These are phyloP conservation scores for Agrilus cyanescens DNA, from an alignment of 2,888 invertebrate genomes.

Conservation along the genomic window DNA sequence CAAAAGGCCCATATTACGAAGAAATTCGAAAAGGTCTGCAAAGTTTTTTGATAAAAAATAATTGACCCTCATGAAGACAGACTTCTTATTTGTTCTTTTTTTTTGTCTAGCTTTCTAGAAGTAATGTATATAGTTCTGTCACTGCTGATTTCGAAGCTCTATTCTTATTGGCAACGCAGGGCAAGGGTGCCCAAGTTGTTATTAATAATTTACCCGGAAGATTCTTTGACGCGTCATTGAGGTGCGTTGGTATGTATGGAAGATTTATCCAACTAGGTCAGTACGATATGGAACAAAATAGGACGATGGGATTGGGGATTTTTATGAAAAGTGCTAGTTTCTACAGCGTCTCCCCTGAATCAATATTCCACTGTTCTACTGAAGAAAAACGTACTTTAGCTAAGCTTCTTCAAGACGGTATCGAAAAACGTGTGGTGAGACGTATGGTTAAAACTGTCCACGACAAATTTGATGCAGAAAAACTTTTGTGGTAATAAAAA, in stretches of 20 bases:
- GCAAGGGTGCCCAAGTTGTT: conserved; percentile 81
- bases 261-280: conserved; percentile 79
- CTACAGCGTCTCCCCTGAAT: conserved; percentile 64
- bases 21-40: conserved; percentile 26
- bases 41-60: neutral
- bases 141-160: conserved; percentile 74
- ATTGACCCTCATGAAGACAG: neutral
- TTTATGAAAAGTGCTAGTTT: conserved; percentile 71
- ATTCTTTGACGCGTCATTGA: conserved; percentile 60
- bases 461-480: conserved; percentile 49
- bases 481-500: conserved; percentile 46
- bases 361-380: conserved; percentile 42
- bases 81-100: conserved; percentile 6
- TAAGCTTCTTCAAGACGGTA: conserved; percentile 48
- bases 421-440: conserved; percentile 50
- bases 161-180: conserved; percentile 67
- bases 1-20: conserved; percentile 28
- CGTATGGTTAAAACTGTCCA: conserved; percentile 58
- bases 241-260: conserved; percentile 49
- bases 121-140: conserved; percentile 25
- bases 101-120: conserved; percentile 23
- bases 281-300: conserved; percentile 62
- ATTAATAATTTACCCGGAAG: conserved; percentile 86
- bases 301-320: conserved; percentile 54
- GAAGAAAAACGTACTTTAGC: conserved; percentile 45